Percentiles rank a stretch among this genome's conserved stretches.
Conservation (phyloP, 2,113 vertebrate species). For the Panthera uncia region DNA sequence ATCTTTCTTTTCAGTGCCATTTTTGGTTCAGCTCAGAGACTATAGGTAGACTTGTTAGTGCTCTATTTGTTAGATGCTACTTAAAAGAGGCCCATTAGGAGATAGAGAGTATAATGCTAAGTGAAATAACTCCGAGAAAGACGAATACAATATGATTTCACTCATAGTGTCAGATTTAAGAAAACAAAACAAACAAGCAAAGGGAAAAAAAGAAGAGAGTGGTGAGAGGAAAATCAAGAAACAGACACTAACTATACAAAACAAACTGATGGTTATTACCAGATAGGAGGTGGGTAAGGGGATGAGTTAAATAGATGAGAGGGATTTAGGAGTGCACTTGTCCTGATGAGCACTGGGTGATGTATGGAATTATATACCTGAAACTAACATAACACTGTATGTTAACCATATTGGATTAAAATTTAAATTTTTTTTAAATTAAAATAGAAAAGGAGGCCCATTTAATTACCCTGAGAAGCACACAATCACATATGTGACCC, state of each 20-base stretch:
- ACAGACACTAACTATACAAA: neutral
- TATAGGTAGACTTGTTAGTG: neutral
- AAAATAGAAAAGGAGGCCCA: neutral
- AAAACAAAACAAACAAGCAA: neutral
- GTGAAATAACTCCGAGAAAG: neutral
- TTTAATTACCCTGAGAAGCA: conserved; percentile 8
- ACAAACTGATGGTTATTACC: neutral
- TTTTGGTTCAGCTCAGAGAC: neutral
- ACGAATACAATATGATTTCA: neutral
- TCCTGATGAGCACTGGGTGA: neutral
- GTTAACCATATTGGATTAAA: neutral
- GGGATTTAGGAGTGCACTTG: neutral
- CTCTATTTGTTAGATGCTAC: neutral
- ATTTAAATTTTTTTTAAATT: neutral
- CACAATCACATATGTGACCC: neutral
- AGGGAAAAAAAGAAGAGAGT: neutral
- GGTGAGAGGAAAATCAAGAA: neutral
- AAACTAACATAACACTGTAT: neutral
- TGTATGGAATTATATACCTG: neutral
- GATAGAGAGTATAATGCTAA: neutral
- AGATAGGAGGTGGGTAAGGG: neutral
- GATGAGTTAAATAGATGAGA: neutral
- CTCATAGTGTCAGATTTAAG: neutral
- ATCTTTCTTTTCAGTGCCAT: neutral
- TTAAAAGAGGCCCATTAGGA: neutral